Evolutionary conservation across 2,113 vertebrate species (phyloP).

Genomic region (Anguilla japonica): DNA sequence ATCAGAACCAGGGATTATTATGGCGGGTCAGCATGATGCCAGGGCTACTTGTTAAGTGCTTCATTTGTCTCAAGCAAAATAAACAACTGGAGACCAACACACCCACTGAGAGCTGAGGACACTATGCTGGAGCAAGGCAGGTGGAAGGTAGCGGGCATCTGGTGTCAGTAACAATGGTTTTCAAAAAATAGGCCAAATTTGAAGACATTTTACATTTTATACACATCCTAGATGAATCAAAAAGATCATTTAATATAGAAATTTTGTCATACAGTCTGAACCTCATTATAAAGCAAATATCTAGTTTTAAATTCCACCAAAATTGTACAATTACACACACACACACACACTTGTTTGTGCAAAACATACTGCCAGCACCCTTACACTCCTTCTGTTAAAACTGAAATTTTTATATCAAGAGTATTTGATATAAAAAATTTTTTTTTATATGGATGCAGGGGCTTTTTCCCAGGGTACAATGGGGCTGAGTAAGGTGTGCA

Average conservation of each 20-base stretch:
- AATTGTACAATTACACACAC: too few species aligned
- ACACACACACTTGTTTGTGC: too few species aligned
- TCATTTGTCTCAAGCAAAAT: neutral
- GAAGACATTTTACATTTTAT: too few species aligned
- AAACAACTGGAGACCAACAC: neutral
- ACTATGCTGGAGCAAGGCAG: neutral
- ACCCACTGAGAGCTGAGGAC: constrained; percentile 32
- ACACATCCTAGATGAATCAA: too few species aligned
- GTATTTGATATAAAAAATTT: neutral
- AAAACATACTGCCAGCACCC: too few species aligned
- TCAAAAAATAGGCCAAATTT: neutral
- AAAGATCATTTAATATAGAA: too few species aligned
- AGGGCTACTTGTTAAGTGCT: neutral
- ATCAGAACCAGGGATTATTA: neutral
- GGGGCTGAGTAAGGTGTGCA: too few species aligned
- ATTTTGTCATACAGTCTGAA: too few species aligned
- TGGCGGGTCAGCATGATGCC: neutral
- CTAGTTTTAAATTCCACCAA: too few species aligned
- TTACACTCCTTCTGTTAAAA: neutral
- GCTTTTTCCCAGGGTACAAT: neutral
- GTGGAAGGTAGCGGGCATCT: neutral
- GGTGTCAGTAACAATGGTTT: neutral
- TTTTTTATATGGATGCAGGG: neutral
- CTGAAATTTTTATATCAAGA: neutral
- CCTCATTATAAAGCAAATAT: too few species aligned